A percentile compares a stretch with the other conserved stretches of the same genome.
Evolutionary conservation across 2,113 vertebrate species (phyloP).

Genomic region (Oryzias celebensis): DNA sequence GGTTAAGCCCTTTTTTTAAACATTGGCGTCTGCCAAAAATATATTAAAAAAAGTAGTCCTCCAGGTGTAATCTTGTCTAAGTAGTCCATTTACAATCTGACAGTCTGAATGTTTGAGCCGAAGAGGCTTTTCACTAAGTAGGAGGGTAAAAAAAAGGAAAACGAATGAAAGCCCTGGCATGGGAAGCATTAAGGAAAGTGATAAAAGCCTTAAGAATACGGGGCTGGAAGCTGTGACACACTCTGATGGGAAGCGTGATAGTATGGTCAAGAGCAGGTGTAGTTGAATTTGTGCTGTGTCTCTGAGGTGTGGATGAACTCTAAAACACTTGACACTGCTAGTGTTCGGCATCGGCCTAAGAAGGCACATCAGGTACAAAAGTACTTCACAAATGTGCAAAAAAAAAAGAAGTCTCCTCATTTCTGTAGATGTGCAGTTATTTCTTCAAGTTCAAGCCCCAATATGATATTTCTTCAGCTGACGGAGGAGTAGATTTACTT

Average conservation of each 20-base stretch:
- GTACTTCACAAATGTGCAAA: neutral
- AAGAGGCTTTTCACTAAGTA: neutral
- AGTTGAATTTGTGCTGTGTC: neutral
- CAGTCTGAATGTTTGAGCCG: neutral
- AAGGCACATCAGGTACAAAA: neutral
- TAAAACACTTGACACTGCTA: conserved; percentile 1
- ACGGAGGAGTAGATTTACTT: neutral
- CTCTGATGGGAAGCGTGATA: neutral
- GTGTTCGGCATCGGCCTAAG: neutral
- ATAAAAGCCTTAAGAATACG: neutral
- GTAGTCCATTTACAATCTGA: too few species aligned
- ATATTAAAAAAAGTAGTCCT: too few species aligned
- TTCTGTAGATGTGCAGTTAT: neutral
- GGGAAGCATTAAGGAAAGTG: neutral
- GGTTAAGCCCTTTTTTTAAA: too few species aligned
- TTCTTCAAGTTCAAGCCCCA: neutral
- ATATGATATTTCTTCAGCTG: neutral
- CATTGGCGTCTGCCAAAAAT: too few species aligned
- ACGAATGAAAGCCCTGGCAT: neutral
- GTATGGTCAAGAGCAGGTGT: conserved; percentile 6
- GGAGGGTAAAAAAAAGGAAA: neutral
- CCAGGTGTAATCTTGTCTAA: too few species aligned
- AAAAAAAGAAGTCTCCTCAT: neutral
- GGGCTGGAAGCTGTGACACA: neutral
- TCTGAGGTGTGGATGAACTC: conserved; percentile 7